Percentiles rank a stretch among this genome's conserved stretches.
Evolutionary conservation across 2,113 vertebrate genomes (phyloP).

Genomic region (Dolichotis patagonum): DNA sequence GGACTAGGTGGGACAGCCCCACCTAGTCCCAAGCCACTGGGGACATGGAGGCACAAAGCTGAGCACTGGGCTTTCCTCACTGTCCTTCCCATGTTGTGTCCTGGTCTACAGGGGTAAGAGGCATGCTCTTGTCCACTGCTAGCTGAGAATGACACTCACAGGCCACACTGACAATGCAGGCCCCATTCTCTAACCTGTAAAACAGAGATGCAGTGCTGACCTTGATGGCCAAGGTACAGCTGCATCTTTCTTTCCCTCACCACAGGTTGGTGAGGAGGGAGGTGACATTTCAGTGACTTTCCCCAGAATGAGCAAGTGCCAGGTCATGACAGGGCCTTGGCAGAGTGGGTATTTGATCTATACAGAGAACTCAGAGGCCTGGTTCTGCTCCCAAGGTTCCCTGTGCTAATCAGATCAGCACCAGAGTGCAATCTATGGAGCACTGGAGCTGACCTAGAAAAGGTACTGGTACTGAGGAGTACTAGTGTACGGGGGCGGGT

Average conservation of each 20-base stretch:
- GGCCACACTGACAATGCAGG: neutral
- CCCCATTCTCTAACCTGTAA: constrained; percentile 2
- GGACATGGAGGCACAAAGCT: neutral
- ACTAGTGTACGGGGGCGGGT: accelerated
- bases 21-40: neutral
- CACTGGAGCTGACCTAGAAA: accelerated
- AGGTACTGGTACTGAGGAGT: neutral
- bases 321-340: neutral
- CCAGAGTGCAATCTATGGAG: neutral
- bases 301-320: neutral
- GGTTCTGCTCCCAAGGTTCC: neutral
- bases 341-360: neutral
- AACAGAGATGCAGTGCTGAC: neutral
- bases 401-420: neutral
- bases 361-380: neutral
- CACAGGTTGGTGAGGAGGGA: neutral
- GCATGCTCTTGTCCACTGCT: neutral
- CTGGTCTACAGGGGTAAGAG: neutral
- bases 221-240: neutral
- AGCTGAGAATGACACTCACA: neutral
- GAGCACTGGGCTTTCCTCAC: accelerated
- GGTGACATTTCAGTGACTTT: neutral
- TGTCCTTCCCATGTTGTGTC: neutral
- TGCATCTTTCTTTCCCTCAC: neutral
- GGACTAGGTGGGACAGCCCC: neutral